Base-by-base conservation (phyloP, 1,140 invertebrate genomes). In the Cryptotermes secundus region DNA sequence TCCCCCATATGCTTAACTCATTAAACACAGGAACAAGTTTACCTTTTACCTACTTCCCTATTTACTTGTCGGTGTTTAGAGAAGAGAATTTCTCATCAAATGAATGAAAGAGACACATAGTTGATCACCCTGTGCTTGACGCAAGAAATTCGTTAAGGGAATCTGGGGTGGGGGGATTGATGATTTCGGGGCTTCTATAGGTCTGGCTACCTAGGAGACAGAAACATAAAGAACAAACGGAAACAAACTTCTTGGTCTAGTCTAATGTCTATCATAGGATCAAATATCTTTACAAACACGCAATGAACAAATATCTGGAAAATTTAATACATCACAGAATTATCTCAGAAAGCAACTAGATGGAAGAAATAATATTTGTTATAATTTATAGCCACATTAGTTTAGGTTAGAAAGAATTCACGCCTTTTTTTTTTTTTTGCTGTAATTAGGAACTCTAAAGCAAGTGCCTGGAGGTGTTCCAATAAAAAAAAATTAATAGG, bases 381-480 rank as follows among this genome's bases (percentile, higher is more conserved):
- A 72, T 72, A 31, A 72, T 72, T 12, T 72, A 31, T 72, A n/a
- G 59, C 14, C 59, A 31, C 59, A 72, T 31, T 72, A 31, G 31
- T n/a, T n/a, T n/a, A n/a, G 7, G 26, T 31, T 72, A 26, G n/a
- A 31, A 14, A 4, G 26, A 72, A 72, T 72, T 72, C 6, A 72
- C 26, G 59, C 14, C 59, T 2, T 72, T 72, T 14, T 72, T 26
- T 0, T 2, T 3, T 31, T 26, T 31, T 72, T 72, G n/a, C 31
- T 72, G 14, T 72, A 72, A 72, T 72, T 72, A 72, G 26, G n/a
- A 72, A 72, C n/a, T 72, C 16, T n/a, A n/a, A 72, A 72, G 59
- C 59, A 72, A 72, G 26, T 16, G 9, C 59, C 31, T 72, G 59
- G 59, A 72, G 26, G 7, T 0, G 59, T 72, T n/a, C 59, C 59